phyloP scores from a whole-genome alignment of 2,113 vertebrate genomes.

The Melanotaenia duboulayi region DNA sequence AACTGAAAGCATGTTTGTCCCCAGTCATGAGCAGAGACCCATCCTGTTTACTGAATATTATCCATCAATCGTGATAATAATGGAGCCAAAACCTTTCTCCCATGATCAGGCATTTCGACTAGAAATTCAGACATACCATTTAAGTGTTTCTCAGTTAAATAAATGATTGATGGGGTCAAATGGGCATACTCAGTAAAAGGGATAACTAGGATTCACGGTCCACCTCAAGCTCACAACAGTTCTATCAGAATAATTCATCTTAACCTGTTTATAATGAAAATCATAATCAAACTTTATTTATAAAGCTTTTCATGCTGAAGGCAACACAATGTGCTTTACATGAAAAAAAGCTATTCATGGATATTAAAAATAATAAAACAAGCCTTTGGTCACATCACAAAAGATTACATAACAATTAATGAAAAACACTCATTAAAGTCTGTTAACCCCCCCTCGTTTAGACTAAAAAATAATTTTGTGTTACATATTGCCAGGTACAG shows the following conservation, averaged over 20 bases:
- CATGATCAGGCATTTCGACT: neutral
- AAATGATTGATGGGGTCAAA: conserved; percentile 33
- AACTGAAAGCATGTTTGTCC: conserved; percentile 6
- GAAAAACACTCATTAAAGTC: no score
- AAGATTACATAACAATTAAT: no score
- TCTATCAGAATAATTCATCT: conserved; percentile 10
- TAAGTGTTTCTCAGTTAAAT: conserved; percentile 6
- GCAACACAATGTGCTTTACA: no score
- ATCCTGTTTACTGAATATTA: conserved; percentile 24
- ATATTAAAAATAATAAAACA: no score
- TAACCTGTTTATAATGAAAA: neutral
- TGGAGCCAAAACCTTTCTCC: neutral
- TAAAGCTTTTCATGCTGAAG: no score
- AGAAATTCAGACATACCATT: conserved; percentile 6
- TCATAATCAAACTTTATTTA: neutral
- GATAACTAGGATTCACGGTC: neutral
- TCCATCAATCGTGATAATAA: conserved; percentile 30
- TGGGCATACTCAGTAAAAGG: conserved; percentile 4
- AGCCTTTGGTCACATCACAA: no score
- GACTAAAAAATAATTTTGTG: no score
- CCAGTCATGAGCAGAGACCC: conserved; percentile 21
- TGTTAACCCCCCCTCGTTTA: no score
- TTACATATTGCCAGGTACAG: no score
- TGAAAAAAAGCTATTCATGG: no score
- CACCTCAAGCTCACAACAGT: conserved; percentile 8